phyloP scores from a whole-genome alignment of 2,797 vertebrate genomes.

The Peromyscus nudipes region DNA sequence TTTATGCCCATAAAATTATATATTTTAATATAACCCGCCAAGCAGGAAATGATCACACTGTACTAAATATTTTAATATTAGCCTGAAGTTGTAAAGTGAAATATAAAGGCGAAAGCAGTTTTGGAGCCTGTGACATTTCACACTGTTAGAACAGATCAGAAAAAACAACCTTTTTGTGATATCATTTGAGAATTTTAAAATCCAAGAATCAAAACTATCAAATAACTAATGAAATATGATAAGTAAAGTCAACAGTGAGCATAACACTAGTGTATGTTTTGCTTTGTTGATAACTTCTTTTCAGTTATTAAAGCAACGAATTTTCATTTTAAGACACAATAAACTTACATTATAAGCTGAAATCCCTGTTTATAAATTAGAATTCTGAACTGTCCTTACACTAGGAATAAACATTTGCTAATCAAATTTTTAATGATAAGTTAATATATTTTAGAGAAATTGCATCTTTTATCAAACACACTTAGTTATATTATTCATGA shows the following conservation, averaged over 20 bases:
- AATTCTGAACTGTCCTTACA: neutral
- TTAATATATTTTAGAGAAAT: slow-evolving; percentile 10
- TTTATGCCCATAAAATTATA: slow-evolving; percentile 75
- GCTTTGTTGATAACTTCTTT: slow-evolving; percentile 41
- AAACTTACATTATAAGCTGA: neutral
- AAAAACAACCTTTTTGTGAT: slow-evolving; percentile 79
- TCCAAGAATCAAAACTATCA: slow-evolving; percentile 72
- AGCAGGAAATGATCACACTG: slow-evolving; percentile 81
- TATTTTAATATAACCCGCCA: slow-evolving; percentile 81
- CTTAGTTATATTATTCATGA: neutral
- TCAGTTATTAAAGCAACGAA: neutral
- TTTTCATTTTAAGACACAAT: slow-evolving; percentile 18
- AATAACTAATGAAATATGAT: slow-evolving; percentile 81
- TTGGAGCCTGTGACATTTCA: slow-evolving; percentile 85
- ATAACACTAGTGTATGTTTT: slow-evolving; percentile 49
- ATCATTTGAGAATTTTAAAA: slow-evolving; percentile 83
- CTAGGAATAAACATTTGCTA: neutral
- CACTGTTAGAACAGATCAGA: slow-evolving; percentile 74
- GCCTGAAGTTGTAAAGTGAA: slow-evolving; percentile 75
- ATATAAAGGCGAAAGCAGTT: slow-evolving; percentile 79
- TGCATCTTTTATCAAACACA: neutral
- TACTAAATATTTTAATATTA: slow-evolving; percentile 85
- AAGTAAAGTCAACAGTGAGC: slow-evolving; percentile 79
- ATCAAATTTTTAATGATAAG: neutral
- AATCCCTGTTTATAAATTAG: neutral